These are phyloP conservation scores for Caenorhabditis angaria DNA, from an alignment of 2,888 invertebrate genomes.

Conservation along the genomic window DNA sequence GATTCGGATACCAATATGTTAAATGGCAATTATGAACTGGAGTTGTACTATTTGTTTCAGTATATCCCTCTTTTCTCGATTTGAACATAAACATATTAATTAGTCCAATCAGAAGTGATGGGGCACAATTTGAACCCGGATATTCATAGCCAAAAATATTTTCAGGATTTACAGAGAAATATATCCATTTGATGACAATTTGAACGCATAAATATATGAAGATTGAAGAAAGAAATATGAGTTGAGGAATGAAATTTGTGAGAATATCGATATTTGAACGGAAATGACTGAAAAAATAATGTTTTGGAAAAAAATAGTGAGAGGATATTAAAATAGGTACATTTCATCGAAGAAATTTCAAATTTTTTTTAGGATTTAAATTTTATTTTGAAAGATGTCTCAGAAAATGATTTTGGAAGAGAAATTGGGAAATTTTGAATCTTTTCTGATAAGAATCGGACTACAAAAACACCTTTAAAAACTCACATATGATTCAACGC, in stretches of 20 bases:
- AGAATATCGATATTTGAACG: constrained; percentile 82
- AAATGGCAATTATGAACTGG: constrained; percentile 55
- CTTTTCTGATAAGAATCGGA: neutral
- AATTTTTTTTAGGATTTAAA: too few relatives aligned
- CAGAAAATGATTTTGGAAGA: neutral
- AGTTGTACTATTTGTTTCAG: constrained; percentile 38
- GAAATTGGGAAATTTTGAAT: neutral
- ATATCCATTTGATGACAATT: constrained; percentile 70
- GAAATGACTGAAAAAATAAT: constrained; percentile 73
- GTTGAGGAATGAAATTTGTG: constrained; percentile 93
- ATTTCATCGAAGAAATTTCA: neutral
- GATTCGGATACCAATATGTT: constrained; percentile 72
- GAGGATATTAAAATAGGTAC: neutral
- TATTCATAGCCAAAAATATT: constrained; percentile 47
- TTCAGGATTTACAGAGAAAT: constrained; percentile 74
- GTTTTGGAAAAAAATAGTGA: neutral
- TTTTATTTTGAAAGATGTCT: neutral
- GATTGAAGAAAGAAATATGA: constrained; percentile 86
- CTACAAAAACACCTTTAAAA: neutral
- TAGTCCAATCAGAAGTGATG: constrained; percentile 68
- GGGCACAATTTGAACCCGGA: constrained; percentile 71
- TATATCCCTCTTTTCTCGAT: constrained; percentile 39
- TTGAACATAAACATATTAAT: constrained; percentile 70
- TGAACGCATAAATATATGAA: constrained; percentile 91
- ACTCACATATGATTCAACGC: constrained; percentile 59